A percentile compares a stretch with the other conserved stretches of the same genome.
Evolutionary conservation across 2,888 invertebrate species (phyloP).

Genomic region (Caprella mutica): DNA sequence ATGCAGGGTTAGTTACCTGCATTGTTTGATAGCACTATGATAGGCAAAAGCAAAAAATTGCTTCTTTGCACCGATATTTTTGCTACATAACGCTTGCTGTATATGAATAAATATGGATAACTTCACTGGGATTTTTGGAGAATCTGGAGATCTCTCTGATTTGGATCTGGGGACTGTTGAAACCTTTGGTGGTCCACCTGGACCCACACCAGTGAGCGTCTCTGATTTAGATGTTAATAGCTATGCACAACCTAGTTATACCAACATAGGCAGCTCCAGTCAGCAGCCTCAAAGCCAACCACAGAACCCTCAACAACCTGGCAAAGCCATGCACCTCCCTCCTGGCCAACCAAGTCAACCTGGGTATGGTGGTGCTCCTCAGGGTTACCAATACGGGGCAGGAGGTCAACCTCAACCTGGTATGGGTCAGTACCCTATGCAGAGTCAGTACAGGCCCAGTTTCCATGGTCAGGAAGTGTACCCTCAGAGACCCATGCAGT

Average conservation of each 20-base stretch:
- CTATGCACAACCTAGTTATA: conserved; percentile 26
- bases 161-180: conserved; percentile 26
- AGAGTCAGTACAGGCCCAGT: conserved; percentile 15
- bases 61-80: neutral
- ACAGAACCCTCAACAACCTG: conserved; percentile 1
- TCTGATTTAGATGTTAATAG: conserved; percentile 19
- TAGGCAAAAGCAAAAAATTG: conserved; percentile 8
- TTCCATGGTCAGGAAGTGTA: conserved; percentile 24
- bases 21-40: neutral
- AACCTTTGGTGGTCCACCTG: conserved; percentile 27
- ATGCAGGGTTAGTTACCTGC: conserved; percentile 7
- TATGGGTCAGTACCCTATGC: conserved; percentile 22
- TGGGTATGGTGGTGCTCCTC: conserved; percentile 6
- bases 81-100: neutral
- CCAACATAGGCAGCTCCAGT: conserved; percentile 12
- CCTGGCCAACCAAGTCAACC: neutral
- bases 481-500: conserved; percentile 15
- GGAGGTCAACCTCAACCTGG: conserved; percentile 15
- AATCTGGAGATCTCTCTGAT: conserved; percentile 30
- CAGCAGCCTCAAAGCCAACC: conserved; percentile 5
- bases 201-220: conserved; percentile 24
- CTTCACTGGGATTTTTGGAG: conserved; percentile 34
- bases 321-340: neutral
- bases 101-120: conserved; percentile 29
- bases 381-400: conserved; percentile 15